A percentile compares a stretch with the other conserved stretches of the same genome.
phyloP scores from a whole-genome alignment of 2,113 vertebrate genomes.

The Gila orcuttii region DNA sequence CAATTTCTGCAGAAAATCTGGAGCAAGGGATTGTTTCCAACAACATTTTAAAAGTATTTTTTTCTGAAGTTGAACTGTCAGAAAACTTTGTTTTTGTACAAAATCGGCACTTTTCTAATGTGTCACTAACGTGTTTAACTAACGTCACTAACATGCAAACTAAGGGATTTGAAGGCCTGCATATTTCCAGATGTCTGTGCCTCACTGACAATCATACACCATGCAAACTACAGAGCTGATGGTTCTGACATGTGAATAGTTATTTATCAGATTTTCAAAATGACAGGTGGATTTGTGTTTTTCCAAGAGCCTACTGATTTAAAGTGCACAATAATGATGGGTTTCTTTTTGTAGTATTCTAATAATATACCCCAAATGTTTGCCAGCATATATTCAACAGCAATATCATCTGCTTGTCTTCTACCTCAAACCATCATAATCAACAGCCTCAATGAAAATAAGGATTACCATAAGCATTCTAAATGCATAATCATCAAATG shows the following conservation, averaged over 20 bases:
- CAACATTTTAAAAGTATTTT: not conserved
- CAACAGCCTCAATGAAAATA: not conserved
- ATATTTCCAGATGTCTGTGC: not conserved
- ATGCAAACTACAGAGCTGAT: not conserved
- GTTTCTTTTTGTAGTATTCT: not conserved
- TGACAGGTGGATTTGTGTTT: not conserved
- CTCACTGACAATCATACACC: not conserved
- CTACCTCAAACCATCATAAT: not conserved
- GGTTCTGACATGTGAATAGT: not conserved
- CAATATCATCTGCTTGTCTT: not conserved
- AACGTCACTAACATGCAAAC: not conserved
- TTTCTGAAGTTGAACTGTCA: not conserved
- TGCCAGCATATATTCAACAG: not conserved
- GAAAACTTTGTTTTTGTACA: not conserved
- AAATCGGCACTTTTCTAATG: not conserved
- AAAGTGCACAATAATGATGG: not conserved
- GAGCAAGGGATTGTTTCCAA: not conserved
- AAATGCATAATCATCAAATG: slow-evolving; percentile 17
- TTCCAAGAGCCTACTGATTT: not conserved
- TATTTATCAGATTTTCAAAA: slow-evolving; percentile 1
- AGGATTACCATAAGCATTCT: not conserved
- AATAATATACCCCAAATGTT: not conserved
- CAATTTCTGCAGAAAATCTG: not conserved
- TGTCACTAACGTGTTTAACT: not conserved
- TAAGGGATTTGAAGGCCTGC: not conserved